These are phyloP conservation scores for Ptychobarbus kaznakovi DNA, from an alignment of 2,797 vertebrate species.

Conservation along the genomic window DNA sequence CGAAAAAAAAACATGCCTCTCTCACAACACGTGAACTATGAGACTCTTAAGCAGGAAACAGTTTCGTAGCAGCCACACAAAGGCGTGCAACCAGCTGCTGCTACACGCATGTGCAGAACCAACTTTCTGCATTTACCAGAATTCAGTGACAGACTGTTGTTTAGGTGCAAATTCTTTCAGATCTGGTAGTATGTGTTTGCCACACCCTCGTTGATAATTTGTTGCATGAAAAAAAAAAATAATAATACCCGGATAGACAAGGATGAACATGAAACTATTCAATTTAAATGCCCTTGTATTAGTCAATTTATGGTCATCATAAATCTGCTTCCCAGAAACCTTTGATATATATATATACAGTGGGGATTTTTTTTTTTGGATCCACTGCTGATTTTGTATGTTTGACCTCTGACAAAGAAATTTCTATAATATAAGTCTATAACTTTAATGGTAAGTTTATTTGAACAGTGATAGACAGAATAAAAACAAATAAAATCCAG, in stretches of 20 bases:
- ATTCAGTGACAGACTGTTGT: neutral
- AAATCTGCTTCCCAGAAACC: neutral
- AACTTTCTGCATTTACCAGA: neutral
- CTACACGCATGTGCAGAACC: neutral
- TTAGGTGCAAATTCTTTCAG: neutral
- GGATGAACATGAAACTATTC: neutral
- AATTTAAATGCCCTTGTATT: neutral
- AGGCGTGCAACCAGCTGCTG: neutral
- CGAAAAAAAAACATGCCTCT: slow-evolving; percentile 20
- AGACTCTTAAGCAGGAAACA: slow-evolving; percentile 32
- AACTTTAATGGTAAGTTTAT: too few relatives aligned
- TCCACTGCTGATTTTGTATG: too few relatives aligned
- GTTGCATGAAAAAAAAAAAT: neutral
- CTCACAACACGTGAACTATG: slow-evolving; percentile 36
- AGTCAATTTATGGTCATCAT: neutral
- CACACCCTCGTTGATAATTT: neutral
- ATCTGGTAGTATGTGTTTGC: neutral
- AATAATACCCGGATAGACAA: neutral
- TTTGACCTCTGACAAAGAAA: too few relatives aligned
- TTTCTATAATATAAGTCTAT: too few relatives aligned
- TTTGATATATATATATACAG: neutral
- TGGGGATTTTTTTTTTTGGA: too few relatives aligned
- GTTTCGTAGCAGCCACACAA: slow-evolving; percentile 26
- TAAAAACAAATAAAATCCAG: too few relatives aligned
- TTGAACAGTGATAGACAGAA: too few relatives aligned